These are phyloP conservation scores for Phalacrocorax brasilianus DNA, from an alignment of 2,113 vertebrate genomes.

Conservation along the genomic window DNA sequence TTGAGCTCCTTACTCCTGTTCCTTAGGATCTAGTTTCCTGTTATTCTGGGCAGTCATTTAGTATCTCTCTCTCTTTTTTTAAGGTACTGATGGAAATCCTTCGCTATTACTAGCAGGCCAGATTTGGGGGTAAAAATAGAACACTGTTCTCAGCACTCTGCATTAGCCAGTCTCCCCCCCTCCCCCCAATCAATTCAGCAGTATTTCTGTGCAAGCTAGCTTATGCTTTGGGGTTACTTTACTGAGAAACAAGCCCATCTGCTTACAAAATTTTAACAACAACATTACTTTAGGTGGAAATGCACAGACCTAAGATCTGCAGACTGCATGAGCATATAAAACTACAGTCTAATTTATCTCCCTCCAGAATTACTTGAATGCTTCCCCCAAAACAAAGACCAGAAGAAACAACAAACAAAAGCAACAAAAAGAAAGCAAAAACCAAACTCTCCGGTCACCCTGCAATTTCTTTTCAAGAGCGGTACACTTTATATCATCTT, in stretches of 20 bases:
- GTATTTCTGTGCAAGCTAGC: not conserved
- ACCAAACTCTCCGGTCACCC: not conserved
- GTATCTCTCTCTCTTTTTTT: not conserved
- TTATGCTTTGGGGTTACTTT: slow-evolving; percentile 43
- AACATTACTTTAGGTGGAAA: slow-evolving; percentile 9
- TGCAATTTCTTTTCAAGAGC: not conserved
- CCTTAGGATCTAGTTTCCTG: not conserved
- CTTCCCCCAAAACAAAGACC: not conserved
- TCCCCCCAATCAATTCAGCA: not conserved
- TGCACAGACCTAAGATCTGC: not conserved
- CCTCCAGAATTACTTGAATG: not conserved
- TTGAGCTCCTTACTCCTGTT: not conserved
- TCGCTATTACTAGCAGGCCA: not conserved
- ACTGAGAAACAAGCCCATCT: slow-evolving; percentile 8
- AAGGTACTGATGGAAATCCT: not conserved
- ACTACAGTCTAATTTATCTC: not conserved
- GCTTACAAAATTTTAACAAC: slow-evolving; percentile 16
- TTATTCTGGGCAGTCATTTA: not conserved
- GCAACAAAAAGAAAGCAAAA: not conserved
- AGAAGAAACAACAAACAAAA: slow-evolving; percentile 6
- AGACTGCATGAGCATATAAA: not conserved
- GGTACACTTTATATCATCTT: not conserved
- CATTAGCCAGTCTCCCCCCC: not conserved
- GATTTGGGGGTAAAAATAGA: slow-evolving; percentile 33
- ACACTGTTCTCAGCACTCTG: not conserved